Conservation (phyloP, 2,888 invertebrate species). For the Blera fallax region DNA sequence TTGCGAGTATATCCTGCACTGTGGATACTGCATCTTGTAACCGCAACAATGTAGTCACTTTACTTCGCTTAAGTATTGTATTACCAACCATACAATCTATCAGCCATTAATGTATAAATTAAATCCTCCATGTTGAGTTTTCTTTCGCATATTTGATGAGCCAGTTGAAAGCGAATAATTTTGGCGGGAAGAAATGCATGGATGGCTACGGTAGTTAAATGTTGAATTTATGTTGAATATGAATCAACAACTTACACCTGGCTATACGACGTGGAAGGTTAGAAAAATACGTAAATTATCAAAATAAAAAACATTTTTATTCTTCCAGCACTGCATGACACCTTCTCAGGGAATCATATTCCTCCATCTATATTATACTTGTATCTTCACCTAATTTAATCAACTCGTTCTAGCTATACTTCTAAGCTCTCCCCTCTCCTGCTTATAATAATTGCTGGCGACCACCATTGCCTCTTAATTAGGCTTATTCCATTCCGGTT, state of each 20-base stretch:
- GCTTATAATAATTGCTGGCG: neutral
- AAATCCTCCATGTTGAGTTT: neutral
- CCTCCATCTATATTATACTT: neutral
- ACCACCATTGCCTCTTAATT: conserved; percentile 13
- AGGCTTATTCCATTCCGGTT: conserved; percentile 5
- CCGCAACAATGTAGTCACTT: neutral
- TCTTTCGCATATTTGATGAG: neutral
- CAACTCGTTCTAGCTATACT: conserved; percentile 18
- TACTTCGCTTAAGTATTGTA: neutral
- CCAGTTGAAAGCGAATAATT: neutral
- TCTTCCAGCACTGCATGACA: neutral
- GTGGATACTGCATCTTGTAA: neutral
- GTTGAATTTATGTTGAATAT: conserved; percentile 3
- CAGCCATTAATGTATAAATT: neutral
- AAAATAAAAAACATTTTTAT: neutral
- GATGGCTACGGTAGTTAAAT: neutral
- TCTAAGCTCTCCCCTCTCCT: neutral
- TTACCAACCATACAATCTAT: neutral
- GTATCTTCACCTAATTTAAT: conserved; percentile 24
- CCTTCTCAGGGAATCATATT: neutral
- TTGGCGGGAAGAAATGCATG: neutral
- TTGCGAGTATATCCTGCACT: too few species aligned
- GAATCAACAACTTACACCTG: neutral
- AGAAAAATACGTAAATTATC: neutral
- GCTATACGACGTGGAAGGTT: neutral